phyloP scores from a whole-genome alignment of 2,888 invertebrate species.

The Cotesia congregata region DNA sequence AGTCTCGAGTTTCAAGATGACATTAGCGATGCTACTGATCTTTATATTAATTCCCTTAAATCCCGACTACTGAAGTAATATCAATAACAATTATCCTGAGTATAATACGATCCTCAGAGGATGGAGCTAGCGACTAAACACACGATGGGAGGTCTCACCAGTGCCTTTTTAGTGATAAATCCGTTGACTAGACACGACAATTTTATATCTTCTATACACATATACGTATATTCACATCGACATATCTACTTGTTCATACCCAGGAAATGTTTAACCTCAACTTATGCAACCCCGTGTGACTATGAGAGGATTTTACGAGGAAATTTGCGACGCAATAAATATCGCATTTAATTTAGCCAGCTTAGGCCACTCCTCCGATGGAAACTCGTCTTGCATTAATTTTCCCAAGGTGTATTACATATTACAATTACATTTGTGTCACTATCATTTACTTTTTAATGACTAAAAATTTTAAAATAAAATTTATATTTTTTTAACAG shows the following conservation, averaged over 20 bases:
- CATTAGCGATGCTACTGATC: constrained; percentile 17
- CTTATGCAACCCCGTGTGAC: constrained; percentile 35
- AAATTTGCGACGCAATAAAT: constrained; percentile 54
- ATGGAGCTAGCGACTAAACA: not conserved
- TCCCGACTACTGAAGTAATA: constrained; percentile 1
- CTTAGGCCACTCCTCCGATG: constrained; percentile 56
- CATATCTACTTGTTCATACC: constrained; percentile 5
- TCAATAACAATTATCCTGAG: constrained; percentile 9
- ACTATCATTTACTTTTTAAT: constrained; percentile 10
- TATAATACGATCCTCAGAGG: not conserved
- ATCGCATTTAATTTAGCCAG: constrained; percentile 56
- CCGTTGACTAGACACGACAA: constrained; percentile 34
- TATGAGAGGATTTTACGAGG: constrained; percentile 24
- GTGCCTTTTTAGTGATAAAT: constrained; percentile 42
- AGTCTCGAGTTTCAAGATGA: constrained; percentile 14
- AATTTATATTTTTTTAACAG: not conserved
- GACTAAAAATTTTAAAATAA: not conserved
- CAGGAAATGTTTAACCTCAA: constrained; percentile 32
- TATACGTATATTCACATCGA: constrained; percentile 22
- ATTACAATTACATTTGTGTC: constrained; percentile 14
- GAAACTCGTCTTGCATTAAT: constrained; percentile 53
- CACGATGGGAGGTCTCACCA: constrained; percentile 27
- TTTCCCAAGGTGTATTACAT: constrained; percentile 37
- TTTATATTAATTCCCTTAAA: not conserved
- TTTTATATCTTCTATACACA: constrained; percentile 39